Base-by-base conservation (phyloP, 2,888 invertebrate genomes). In the Parnassius orleans region DNA sequence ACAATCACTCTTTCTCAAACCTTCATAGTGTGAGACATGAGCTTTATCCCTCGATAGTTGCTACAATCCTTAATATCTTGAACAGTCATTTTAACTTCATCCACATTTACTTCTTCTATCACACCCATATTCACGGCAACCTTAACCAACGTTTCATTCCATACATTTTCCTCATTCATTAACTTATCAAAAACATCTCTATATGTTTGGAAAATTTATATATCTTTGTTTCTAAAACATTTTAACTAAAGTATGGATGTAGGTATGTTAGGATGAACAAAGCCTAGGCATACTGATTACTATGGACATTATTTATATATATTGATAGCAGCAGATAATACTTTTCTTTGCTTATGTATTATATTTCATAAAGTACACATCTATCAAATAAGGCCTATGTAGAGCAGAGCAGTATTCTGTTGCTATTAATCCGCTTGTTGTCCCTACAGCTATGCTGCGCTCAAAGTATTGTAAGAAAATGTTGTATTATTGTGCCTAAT, bases 171-270 rank as follows among this genome's bases (percentile, higher is more conserved):
- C 33, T 33, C 3, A 3, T 33, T 33, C 7, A 33, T 7, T 5
- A 33, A 33, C 7, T 33, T 33, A 33, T 33, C 33, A 33, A 33
- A 33, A 33, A 33, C 24, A 24, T 24, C 7, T 33, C 33, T 33
- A 33, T 33, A 33, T 33, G 33, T 1, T 33, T 33, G 15, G 24
- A 53, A 15, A 33, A 46, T 15, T 60, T 24, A 42, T 43, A 54
- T 60, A 55, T 53, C 57, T 57, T 61, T 61, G 61, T 61, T 61
- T 61, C 61, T 61, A 56, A 56, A 56, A 51, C 50, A 10, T 50
- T 50, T 44, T 56, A 12, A n/a, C 12, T n/a, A 46, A 3, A 7
- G 33, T 33, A 33, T 33, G 33, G 5, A 33, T 19, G 19, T 19
- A 19, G 19, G 19, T 19, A 19, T 2, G 19, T 19, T 19, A 19